Percentiles rank a stretch among this genome's conserved stretches.
These are phyloP conservation scores for Tyrannus savana DNA, from an alignment of 2,113 vertebrate species.

Conservation along the genomic window DNA sequence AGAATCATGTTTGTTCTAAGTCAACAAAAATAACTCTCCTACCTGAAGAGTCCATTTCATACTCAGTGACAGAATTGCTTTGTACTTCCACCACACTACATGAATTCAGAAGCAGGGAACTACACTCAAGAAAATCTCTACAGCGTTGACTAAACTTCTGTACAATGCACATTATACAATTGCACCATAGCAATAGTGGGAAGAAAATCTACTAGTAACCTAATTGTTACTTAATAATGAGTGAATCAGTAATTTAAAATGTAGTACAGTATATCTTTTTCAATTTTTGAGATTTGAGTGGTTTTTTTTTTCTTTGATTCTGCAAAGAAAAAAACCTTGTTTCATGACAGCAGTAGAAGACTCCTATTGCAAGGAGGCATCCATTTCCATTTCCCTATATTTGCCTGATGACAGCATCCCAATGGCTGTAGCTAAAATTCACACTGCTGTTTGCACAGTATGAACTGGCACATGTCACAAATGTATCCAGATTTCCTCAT, in stretches of 20 bases:
- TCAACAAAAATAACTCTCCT: conserved; percentile 12
- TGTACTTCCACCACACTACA: not conserved
- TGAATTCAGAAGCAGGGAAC: not conserved
- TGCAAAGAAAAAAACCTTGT: not conserved
- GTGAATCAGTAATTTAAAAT: not conserved
- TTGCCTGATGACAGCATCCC: not conserved
- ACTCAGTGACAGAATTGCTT: not conserved
- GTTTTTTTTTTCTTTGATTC: not conserved
- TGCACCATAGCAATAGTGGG: not conserved
- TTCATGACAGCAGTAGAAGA: not conserved
- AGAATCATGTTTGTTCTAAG: conserved; percentile 47
- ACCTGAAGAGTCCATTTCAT: not conserved
- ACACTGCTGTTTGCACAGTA: not conserved
- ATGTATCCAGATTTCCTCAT: not conserved
- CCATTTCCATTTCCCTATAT: not conserved
- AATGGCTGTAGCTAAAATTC: not conserved
- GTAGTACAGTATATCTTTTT: not conserved
- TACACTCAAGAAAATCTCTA: not conserved
- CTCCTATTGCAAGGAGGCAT: not conserved
- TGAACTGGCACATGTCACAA: fast-evolving
- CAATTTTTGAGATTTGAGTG: not conserved
- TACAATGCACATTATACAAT: not conserved
- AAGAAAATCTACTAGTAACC: not conserved
- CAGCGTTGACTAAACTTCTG: not conserved
- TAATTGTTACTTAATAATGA: not conserved